Evolutionary conservation across 2,797 vertebrate genomes (phyloP).

Genomic region (Labroides dimidiatus): DNA sequence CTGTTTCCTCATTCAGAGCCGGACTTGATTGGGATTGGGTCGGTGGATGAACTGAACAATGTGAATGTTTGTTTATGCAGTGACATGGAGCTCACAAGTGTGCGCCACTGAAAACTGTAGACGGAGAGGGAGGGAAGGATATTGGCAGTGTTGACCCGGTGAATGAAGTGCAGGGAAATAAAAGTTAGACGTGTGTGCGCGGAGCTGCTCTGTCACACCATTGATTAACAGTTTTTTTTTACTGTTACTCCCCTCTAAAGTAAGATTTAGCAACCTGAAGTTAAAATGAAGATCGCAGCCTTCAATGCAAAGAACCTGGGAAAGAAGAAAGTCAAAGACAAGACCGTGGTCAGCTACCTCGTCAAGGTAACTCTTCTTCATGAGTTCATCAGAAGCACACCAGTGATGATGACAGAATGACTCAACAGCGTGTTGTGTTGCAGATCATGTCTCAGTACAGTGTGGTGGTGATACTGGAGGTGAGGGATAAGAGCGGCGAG

Average conservation of each 20-base stretch:
- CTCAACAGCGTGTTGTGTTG: not conserved
- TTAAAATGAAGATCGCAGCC: slow-evolving; percentile 76
- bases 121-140: too few species aligned
- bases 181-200: too few species aligned
- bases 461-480: slow-evolving; percentile 77
- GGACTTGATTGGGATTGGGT: too few species aligned
- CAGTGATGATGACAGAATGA: not conserved
- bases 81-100: too few species aligned
- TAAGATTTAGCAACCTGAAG: not conserved
- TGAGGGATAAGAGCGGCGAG: slow-evolving; percentile 69
- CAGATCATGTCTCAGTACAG: slow-evolving; percentile 79
- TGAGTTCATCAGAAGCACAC: fast-evolving
- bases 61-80: too few species aligned
- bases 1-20: too few species aligned
- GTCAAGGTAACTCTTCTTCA: slow-evolving; percentile 51
- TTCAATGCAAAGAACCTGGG: slow-evolving; percentile 72
- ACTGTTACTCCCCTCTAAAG: not conserved
- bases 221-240: too few species aligned
- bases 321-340: slow-evolving; percentile 59
- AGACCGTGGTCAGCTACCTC: slow-evolving; percentile 36
- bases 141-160: too few species aligned
- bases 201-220: too few species aligned
- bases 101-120: too few species aligned
- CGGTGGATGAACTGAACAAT: too few species aligned
- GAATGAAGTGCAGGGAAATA: too few species aligned